phyloP scores from a whole-genome alignment of 2,888 invertebrate species.

The Drosophila atripex region DNA sequence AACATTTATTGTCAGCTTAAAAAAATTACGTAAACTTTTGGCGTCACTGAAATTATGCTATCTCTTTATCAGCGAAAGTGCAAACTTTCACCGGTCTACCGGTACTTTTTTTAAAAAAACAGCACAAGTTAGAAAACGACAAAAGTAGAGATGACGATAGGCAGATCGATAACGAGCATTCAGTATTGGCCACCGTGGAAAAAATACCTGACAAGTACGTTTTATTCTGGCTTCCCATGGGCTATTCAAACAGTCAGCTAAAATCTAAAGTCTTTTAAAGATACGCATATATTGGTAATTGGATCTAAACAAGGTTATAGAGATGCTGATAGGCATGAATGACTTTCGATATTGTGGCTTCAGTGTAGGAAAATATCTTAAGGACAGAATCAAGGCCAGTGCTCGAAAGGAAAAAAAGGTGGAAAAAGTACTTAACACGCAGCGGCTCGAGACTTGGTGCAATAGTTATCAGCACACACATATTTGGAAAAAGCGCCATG shows the following conservation, averaged over 20 bases:
- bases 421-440: constrained; percentile 39
- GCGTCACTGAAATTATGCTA: background rate
- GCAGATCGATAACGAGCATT: background rate
- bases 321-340: background rate
- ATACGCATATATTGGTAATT: background rate
- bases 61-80: background rate
- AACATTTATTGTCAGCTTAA: background rate
- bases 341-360: background rate
- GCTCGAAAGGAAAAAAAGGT: constrained; percentile 2
- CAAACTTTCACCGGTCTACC: background rate
- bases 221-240: background rate
- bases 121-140: background rate
- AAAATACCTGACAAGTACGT: background rate
- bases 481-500: constrained; percentile 65
- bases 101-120: constrained; percentile 1
- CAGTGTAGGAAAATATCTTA: background rate
- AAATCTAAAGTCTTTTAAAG: background rate
- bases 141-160: background rate
- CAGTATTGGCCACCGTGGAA: background rate
- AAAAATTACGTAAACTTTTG: background rate
- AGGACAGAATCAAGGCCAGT: background rate
- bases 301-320: background rate
- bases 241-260: background rate
- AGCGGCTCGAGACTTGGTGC: constrained; percentile 61
- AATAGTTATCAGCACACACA: constrained; percentile 60